These are phyloP conservation scores for Pangasianodon hypophthalmus DNA, from an alignment of 2,113 vertebrate species.

Conservation along the genomic window DNA sequence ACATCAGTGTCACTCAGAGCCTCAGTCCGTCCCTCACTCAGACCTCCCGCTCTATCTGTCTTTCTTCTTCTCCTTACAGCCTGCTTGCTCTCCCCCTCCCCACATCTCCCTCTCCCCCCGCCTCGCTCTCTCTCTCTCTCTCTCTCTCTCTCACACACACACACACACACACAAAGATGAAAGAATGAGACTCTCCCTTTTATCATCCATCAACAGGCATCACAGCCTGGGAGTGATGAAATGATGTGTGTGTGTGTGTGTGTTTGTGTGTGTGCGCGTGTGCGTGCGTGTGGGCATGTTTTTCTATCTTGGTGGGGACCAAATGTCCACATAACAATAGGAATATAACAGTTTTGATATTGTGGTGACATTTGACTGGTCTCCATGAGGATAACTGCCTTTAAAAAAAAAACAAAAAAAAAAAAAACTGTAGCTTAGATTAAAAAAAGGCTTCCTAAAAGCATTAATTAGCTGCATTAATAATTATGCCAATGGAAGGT, in stretches of 20 bases:
- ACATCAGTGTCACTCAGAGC: constrained; percentile 47
- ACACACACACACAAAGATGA: constrained; percentile 49
- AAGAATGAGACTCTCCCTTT: constrained; percentile 54
- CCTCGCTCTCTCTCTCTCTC: background rate
- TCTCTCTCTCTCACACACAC: constrained; percentile 18
- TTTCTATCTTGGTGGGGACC: background rate
- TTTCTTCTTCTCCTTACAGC: constrained; percentile 34
- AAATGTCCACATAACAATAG: background rate
- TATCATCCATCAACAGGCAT: constrained; percentile 59
- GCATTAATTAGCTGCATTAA: background rate
- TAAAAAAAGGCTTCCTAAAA: background rate
- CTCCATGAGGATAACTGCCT: background rate
- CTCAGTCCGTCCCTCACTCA: constrained; percentile 5
- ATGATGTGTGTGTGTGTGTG: constrained; percentile 39
- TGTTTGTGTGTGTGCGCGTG: constrained; percentile 28
- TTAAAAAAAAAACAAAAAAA: background rate
- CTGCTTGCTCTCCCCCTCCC: constrained; percentile 11
- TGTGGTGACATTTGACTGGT: background rate
- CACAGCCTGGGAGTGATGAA: constrained; percentile 53
- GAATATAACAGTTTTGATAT: background rate
- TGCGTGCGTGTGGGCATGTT: background rate
- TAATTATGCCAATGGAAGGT: background rate
- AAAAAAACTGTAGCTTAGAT: background rate
- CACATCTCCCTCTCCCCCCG: background rate
- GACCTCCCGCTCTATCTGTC: constrained; percentile 10